Percentiles rank a stretch among this genome's conserved stretches.
Evolutionary conservation across 1,140 invertebrate genomes (phyloP).

Genomic region (Cydia pomonella): DNA sequence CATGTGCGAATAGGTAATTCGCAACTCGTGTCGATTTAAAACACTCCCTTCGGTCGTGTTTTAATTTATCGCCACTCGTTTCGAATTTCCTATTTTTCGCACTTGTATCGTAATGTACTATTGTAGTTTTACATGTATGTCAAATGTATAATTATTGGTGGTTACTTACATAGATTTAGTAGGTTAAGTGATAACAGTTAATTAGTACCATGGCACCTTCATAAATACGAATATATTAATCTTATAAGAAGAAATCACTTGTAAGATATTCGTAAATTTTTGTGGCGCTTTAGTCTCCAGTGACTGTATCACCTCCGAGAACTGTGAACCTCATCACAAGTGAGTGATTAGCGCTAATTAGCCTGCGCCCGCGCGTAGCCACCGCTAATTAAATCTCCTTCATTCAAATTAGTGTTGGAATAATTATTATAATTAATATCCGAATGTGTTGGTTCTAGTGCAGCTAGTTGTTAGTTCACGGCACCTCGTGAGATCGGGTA

Average conservation of each 20-base stretch:
- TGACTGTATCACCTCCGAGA: not conserved
- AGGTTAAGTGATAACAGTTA: no score
- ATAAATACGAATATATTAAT: not conserved
- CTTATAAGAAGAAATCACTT: not conserved
- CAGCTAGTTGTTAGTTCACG: not conserved
- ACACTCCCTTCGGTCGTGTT: no score
- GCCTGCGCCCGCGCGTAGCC: not conserved
- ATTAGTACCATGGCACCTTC: not conserved
- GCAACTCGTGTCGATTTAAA: no score
- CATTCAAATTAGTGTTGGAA: slow-evolving; percentile 29
- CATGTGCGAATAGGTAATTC: no score
- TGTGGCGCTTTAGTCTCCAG: not conserved
- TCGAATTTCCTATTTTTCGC: no score
- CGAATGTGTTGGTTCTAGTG: slow-evolving; percentile 10
- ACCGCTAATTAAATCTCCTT: slow-evolving; percentile 19
- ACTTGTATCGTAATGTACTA: no score
- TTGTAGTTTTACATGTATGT: no score
- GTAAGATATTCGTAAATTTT: not conserved
- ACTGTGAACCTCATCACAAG: slow-evolving; percentile 7
- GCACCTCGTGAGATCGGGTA: not conserved
- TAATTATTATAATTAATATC: slow-evolving; percentile 24
- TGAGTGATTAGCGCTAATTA: slow-evolving; percentile 27
- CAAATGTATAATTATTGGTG: no score
- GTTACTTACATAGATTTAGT: no score
- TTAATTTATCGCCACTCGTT: no score